Conservation (phyloP, 2,888 invertebrate species). For the Drosophila kuntzei region DNA sequence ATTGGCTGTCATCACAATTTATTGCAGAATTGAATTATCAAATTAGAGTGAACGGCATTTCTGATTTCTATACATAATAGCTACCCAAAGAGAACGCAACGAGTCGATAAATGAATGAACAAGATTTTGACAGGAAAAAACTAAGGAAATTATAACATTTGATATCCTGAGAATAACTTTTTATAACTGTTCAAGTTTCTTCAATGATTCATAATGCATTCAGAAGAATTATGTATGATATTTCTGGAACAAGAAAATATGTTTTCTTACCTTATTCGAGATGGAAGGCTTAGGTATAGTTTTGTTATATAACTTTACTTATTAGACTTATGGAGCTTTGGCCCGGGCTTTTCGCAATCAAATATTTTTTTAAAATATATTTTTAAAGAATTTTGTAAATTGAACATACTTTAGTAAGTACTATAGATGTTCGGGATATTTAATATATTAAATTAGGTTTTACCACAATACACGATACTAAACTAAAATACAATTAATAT, state of each 20-base stretch:
- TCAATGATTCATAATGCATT: background rate
- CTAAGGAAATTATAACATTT: background rate
- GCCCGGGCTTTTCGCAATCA: too few species aligned
- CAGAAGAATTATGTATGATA: background rate
- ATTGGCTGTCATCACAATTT: slow-evolving; percentile 69
- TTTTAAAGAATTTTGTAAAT: too few species aligned
- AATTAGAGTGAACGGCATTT: slow-evolving; percentile 50
- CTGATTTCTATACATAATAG: slow-evolving; percentile 50
- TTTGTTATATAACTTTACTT: too few species aligned
- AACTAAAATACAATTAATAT: too few species aligned
- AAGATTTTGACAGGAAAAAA: background rate
- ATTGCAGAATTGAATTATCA: slow-evolving; percentile 77
- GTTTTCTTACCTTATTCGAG: too few species aligned
- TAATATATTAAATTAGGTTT: background rate
- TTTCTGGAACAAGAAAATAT: background rate
- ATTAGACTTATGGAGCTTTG: too few species aligned
- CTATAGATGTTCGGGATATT: background rate
- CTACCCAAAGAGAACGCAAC: slow-evolving; percentile 15
- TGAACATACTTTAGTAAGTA: too few species aligned
- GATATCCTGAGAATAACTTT: background rate
- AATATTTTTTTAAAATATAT: too few species aligned
- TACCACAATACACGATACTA: too few species aligned
- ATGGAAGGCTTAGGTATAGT: too few species aligned
- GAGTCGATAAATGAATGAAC: slow-evolving; percentile 5
- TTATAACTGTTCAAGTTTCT: background rate